phyloP scores from a whole-genome alignment of 2,888 invertebrate species.

The Xanthia togata region DNA sequence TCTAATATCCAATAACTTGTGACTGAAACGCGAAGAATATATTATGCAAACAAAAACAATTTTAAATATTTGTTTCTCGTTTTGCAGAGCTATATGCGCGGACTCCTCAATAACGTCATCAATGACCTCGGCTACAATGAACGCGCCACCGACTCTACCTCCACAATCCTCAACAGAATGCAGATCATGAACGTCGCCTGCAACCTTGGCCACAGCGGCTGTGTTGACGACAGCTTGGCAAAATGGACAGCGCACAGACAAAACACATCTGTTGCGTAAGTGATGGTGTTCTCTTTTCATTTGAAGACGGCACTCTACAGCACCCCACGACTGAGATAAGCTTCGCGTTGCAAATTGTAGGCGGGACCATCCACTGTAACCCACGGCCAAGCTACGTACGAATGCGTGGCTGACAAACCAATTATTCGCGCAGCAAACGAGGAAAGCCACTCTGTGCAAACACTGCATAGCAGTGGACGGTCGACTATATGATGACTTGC shows the following conservation, averaged over 20 bases:
- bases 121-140: conserved; percentile 88
- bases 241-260: conserved; percentile 79
- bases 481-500: background rate
- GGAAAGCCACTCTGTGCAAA: background rate
- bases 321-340: background rate
- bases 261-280: conserved; percentile 49
- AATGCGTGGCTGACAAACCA: background rate
- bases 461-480: background rate
- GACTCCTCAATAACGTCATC: conserved; percentile 86
- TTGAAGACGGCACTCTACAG: background rate
- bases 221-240: conserved; percentile 84
- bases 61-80: conserved; percentile 1
- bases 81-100: conserved; percentile 84
- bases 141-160: conserved; percentile 82
- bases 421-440: background rate
- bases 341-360: background rate
- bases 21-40: background rate
- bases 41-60: background rate
- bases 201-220: conserved; percentile 90
- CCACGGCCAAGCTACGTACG: background rate
- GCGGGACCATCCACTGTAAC: background rate
- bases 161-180: conserved; percentile 91
- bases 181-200: conserved; percentile 92
- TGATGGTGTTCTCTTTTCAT: background rate
- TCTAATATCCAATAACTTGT: background rate